Conservation (phyloP, 2,113 vertebrate genomes). For the Mormyrus lacerda region DNA sequence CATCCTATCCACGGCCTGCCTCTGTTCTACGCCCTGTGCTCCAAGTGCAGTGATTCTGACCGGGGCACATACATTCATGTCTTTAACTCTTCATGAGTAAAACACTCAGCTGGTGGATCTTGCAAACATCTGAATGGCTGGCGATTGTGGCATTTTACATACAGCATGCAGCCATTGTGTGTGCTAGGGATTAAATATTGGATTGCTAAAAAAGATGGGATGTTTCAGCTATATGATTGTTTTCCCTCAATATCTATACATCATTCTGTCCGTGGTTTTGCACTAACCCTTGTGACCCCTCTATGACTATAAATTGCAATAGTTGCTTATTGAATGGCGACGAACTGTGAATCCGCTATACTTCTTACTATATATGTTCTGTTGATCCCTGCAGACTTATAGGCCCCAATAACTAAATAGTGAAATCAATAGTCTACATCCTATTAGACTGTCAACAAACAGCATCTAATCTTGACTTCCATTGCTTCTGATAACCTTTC, state of each 20-base stretch:
- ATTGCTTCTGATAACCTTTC: background rate
- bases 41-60: background rate
- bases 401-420: background rate
- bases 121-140: background rate
- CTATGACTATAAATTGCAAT: slow-evolving; percentile 43
- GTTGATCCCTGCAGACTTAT: background rate
- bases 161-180: slow-evolving; percentile 1
- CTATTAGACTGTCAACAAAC: background rate
- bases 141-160: background rate
- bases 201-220: slow-evolving; percentile 11
- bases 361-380: background rate
- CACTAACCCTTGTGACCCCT: slow-evolving; percentile 47
- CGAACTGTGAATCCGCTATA: background rate
- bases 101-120: background rate
- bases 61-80: background rate
- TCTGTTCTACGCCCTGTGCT: background rate
- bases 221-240: slow-evolving; percentile 45
- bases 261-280: slow-evolving; percentile 45
- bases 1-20: background rate
- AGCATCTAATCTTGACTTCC: background rate
- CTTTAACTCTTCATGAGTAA: background rate
- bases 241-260: slow-evolving; percentile 37
- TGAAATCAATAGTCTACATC: slow-evolving; percentile 3
- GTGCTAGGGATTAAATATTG: background rate
- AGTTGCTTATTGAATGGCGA: slow-evolving; percentile 7